Conservation (phyloP, 2,113 vertebrate species). For the Ailuropoda melanoleuca region DNA sequence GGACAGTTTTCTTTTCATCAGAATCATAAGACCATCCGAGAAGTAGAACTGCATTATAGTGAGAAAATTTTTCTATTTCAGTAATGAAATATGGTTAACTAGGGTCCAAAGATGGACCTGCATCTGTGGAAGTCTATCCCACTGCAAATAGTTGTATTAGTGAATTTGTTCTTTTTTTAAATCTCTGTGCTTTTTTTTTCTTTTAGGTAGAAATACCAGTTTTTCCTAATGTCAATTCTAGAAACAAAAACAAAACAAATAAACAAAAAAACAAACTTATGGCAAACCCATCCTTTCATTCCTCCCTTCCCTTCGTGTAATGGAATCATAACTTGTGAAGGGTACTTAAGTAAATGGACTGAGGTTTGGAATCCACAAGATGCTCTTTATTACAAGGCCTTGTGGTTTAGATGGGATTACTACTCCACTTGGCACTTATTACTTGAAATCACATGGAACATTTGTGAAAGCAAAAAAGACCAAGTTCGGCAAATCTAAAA, state of each 20-base stretch:
- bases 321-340: neutral
- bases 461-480: neutral
- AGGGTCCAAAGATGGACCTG: neutral
- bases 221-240: neutral
- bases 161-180: neutral
- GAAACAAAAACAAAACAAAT: neutral
- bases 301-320: neutral
- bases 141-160: neutral
- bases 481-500: neutral
- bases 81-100: neutral
- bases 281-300: neutral
- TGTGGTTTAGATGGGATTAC: neutral
- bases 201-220: slow-evolving; percentile 6
- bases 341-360: neutral
- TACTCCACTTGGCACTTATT: neutral
- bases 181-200: neutral
- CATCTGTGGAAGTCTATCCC: neutral
- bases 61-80: neutral
- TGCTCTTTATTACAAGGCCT: neutral
- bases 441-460: neutral
- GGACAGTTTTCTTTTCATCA: neutral
- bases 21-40: neutral
- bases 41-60: neutral
- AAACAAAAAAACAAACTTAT: neutral
- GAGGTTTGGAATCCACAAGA: neutral